Evolutionary conservation across 64 coral and sea anemone genomes (phyloP), one percentile per base, ranked within the genome.

Genomic region (Stylophora pistillata): DNA sequence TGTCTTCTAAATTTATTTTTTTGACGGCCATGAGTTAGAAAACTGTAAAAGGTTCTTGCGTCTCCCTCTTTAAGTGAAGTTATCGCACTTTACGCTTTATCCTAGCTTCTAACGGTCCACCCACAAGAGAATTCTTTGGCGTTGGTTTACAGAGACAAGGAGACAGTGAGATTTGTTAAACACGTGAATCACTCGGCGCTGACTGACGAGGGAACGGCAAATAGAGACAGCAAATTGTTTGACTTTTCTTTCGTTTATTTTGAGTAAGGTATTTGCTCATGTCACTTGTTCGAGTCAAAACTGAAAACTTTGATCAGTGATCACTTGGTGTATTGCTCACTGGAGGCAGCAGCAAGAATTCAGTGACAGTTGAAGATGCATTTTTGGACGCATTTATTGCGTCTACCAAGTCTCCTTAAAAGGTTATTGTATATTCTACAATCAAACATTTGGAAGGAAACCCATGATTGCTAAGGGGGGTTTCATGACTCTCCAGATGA

Each of bases 141-240:
- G 4, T 69, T 99, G 41, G 97, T 95, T 5, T 99, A 99, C 77
- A 88, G 97, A 82, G 97, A 99, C 72, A 90, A 88, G 59, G 97
- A 99, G 18, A 99, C 97, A 30, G 65, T 95, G 13, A 90, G 81
- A 68, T 99, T 99, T 77, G 97, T 99, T 15, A 99, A 99, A 74
- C 93, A 99, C 70, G 59, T 99, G 21, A 99, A 95, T 69, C 88
- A 99, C 76, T 93, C 74, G 13, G 81, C 52, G 14, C 20, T 87
- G 10, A 73, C 29, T 34, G 63, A 57, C 62, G 59, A 10, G 23
- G 58, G 71, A 66, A 70, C 82, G 3, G 5, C 82, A 11, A 15
- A 55, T 69, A 88, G 26, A 71, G n/a, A 56, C 69, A 70, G 87
- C 28, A 83, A 88, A 6, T 96, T 96, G 64, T 93, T 73, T 79